Percentiles rank a stretch among this genome's conserved stretches.
phyloP scores from a whole-genome alignment of 2,113 vertebrate species.

The Chaenocephalus aceratus region DNA sequence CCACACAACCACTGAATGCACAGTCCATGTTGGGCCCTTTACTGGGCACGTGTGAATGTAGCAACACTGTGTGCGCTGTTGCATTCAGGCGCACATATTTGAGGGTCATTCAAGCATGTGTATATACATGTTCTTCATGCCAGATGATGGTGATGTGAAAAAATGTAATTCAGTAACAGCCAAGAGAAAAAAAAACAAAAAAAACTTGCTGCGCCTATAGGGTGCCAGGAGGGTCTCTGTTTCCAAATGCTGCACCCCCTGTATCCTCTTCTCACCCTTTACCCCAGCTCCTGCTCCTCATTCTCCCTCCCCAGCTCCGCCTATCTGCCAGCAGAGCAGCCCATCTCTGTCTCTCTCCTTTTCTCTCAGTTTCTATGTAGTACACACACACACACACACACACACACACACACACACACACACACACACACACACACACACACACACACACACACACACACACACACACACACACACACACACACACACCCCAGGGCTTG shows the following conservation, averaged over 20 bases:
- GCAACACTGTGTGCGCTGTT: neutral
- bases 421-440: constrained; percentile 15
- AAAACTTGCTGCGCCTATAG: constrained; percentile 38
- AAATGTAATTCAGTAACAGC: neutral
- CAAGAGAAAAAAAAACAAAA: neutral
- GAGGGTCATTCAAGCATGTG: neutral
- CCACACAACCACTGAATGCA: constrained; percentile 56
- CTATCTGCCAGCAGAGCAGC: constrained; percentile 56
- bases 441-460: constrained; percentile 29
- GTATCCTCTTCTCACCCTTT: constrained; percentile 69
- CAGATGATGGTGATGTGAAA: neutral
- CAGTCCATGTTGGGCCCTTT: constrained; percentile 41
- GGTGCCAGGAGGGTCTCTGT: constrained; percentile 84
- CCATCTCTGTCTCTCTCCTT: constrained; percentile 51
- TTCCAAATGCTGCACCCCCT: constrained; percentile 52
- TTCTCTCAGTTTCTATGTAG: constrained; percentile 46
- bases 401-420: constrained; percentile 19
- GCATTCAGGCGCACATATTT: constrained; percentile 7
- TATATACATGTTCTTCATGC: neutral
- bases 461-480: constrained; percentile 29
- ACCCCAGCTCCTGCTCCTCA: constrained; percentile 44
- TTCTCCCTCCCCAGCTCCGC: constrained; percentile 52
- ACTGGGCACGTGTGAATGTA: constrained; percentile 30
- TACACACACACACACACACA: constrained; percentile 20
- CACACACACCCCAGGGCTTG: constrained; percentile 35